Evolutionary conservation across 2,888 invertebrate genomes (phyloP).

Genomic region (Pocota personata): DNA sequence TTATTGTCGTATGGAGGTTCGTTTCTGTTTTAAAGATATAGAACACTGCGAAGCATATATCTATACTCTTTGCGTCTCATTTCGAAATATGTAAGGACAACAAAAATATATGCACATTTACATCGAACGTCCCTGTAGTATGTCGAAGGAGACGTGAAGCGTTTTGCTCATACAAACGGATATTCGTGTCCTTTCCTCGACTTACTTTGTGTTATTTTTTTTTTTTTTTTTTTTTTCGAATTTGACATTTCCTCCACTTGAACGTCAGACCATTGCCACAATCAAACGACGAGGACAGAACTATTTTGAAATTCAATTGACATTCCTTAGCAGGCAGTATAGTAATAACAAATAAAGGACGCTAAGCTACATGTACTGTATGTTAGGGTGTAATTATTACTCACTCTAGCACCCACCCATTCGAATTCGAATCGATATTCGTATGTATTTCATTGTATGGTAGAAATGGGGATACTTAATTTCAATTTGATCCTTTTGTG

Average conservation of each 20-base stretch:
- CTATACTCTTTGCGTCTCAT: no score
- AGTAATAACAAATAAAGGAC: conserved; percentile 39
- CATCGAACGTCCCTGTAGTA: conserved; percentile 43
- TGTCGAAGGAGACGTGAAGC: conserved; percentile 40
- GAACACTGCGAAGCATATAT: neutral
- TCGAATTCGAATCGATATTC: conserved; percentile 35
- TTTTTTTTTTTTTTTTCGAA: neutral
- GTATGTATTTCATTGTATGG: conserved; percentile 43
- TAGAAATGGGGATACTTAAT: conserved; percentile 61
- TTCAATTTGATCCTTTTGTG: conserved; percentile 72
- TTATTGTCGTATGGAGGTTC: conserved; percentile 9
- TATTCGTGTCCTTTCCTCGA: conserved; percentile 34
- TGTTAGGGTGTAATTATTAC: conserved; percentile 56
- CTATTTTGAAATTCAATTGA: conserved; percentile 63
- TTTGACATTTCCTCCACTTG: conserved; percentile 21
- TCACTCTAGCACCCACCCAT: neutral
- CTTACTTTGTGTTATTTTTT: conserved; percentile 11
- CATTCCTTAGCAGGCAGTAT: conserved; percentile 60
- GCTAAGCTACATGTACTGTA: conserved; percentile 4
- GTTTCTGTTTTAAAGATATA: conserved; percentile 13
- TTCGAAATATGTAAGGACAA: neutral
- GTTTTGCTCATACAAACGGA: conserved; percentile 31
- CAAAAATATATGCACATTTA: conserved; percentile 29
- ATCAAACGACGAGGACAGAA: conserved; percentile 35
- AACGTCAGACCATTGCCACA: neutral